These are phyloP conservation scores for pig (Sus scrofa) DNA, from an alignment of 2,113 vertebrate genomes.

Conservation along the genomic window T2T-Sscrofa CM000813.6:30476501-30477000, in stretches of 20 bases:
- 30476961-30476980: neutral
- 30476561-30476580: no score
- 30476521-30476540: no score
- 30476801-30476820: neutral
- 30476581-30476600: no score
- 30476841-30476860: neutral
- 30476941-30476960: slow-evolving; percentile 11
- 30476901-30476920: neutral
- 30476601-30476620: no score
- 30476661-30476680: no score
- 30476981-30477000: neutral
- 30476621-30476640: no score
- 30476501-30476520: no score
- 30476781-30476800: neutral
- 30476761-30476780: neutral
- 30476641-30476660: no score
- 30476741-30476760: neutral
- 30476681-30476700: no score
- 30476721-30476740: neutral
- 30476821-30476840: neutral
- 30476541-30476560: no score
- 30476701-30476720: neutral
- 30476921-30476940: neutral
- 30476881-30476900: neutral
- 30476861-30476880: neutral